Evolutionary conservation across 2,888 invertebrate genomes (phyloP).

Genomic region (Caenorhabditis macrosperma): DNA sequence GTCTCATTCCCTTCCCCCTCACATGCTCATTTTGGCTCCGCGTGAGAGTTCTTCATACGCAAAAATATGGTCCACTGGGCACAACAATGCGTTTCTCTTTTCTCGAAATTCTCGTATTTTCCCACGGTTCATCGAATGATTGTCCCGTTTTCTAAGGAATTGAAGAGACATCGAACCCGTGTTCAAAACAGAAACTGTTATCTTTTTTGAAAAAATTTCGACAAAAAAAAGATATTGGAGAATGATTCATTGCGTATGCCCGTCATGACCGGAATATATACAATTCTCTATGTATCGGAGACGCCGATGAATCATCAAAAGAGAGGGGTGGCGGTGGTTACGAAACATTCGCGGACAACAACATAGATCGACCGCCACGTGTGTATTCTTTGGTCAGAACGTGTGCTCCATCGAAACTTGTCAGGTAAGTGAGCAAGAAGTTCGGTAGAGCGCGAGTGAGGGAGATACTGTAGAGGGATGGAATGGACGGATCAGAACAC

Average conservation of each 20-base stretch:
- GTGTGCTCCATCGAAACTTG: neutral
- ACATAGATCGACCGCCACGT: too few relatives aligned
- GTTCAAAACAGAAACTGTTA: slow-evolving; percentile 15
- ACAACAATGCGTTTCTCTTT: too few relatives aligned
- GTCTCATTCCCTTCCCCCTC: too few relatives aligned
- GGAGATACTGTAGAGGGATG: neutral
- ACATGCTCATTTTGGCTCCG: too few relatives aligned
- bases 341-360: slow-evolving; percentile 24
- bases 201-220: neutral
- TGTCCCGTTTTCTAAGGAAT: too few relatives aligned
- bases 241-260: slow-evolving; percentile 38
- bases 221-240: slow-evolving; percentile 9
- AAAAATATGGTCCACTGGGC: too few relatives aligned
- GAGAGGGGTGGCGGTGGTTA: slow-evolving; percentile 15
- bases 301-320: slow-evolving; percentile 33
- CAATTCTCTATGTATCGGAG: slow-evolving; percentile 39
- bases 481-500: too few relatives aligned
- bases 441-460: too few relatives aligned
- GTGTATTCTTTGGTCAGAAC: neutral
- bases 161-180: slow-evolving; percentile 7
- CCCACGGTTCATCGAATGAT: too few relatives aligned
- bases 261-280: slow-evolving; percentile 55
- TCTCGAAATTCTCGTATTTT: too few relatives aligned
- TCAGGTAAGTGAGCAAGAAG: neutral
- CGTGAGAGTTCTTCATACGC: too few relatives aligned